Evolutionary conservation across 2,113 vertebrate species (phyloP).

Genomic region (Desmodus rotundus): DNA sequence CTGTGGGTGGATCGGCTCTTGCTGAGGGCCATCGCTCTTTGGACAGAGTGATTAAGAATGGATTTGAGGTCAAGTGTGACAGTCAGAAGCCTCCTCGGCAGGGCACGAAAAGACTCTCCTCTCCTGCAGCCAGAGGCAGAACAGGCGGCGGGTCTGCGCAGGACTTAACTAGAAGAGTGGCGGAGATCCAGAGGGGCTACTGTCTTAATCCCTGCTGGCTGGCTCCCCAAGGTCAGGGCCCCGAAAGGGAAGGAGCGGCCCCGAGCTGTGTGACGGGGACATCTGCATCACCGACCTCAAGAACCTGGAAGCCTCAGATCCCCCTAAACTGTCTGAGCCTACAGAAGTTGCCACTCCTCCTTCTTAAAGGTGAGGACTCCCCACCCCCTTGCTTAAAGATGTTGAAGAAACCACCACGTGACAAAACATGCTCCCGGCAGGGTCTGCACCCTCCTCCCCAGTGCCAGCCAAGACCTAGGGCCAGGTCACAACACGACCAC

Average conservation of each 20-base stretch:
- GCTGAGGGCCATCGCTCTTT: slow-evolving; percentile 39
- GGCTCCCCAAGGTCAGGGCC: not conserved
- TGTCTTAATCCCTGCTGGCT: not conserved
- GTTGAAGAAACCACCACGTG: not conserved
- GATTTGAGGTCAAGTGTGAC: slow-evolving; percentile 50
- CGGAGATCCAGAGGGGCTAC: not conserved
- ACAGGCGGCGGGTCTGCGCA: not conserved
- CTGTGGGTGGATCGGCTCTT: not conserved
- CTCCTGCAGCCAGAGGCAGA: slow-evolving; percentile 48
- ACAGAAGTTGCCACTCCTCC: not conserved
- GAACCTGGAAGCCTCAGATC: not conserved
- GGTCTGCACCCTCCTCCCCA: not conserved
- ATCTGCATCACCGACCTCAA: not conserved
- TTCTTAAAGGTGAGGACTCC: not conserved
- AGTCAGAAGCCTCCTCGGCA: slow-evolving; percentile 43
- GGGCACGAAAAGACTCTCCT: slow-evolving; percentile 46
- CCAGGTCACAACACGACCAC: not conserved
- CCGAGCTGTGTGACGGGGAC: not conserved
- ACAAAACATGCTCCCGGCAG: not conserved
- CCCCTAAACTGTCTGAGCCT: not conserved
- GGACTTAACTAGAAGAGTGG: slow-evolving; percentile 29
- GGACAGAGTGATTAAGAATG: slow-evolving; percentile 47
- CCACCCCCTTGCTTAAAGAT: not conserved
- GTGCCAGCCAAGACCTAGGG: not conserved
- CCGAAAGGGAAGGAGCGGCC: not conserved